A percentile compares a stretch with the other conserved stretches of the same genome.
phyloP scores from a whole-genome alignment of 2,888 invertebrate species.

The Cyaniris semiargus region DNA sequence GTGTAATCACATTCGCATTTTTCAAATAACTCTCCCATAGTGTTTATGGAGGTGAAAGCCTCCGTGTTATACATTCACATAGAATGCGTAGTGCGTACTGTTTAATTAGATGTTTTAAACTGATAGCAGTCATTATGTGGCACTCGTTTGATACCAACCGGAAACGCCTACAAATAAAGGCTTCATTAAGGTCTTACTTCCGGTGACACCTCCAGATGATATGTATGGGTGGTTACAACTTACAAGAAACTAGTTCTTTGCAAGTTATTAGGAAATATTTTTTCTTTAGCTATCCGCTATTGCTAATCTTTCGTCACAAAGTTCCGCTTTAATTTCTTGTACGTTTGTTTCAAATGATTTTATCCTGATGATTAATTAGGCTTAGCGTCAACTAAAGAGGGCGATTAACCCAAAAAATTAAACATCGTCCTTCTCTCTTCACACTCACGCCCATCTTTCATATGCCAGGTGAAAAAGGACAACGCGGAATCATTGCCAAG shows the following conservation, averaged over 20 bases:
- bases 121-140: constrained; percentile 25
- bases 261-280: background rate
- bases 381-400: background rate
- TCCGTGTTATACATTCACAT: constrained; percentile 35
- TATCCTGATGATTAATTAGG: background rate
- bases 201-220: background rate
- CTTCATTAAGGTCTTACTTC: constrained; percentile 6
- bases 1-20: constrained; percentile 18
- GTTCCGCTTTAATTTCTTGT: background rate
- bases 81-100: constrained; percentile 32
- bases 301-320: background rate
- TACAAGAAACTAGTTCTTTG: background rate
- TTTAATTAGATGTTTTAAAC: constrained; percentile 29
- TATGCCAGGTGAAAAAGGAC: too few species aligned
- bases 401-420: too few species aligned
- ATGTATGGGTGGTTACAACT: background rate
- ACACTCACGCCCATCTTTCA: too few species aligned
- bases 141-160: background rate
- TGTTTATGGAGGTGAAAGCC: constrained; percentile 38
- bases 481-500: too few species aligned
- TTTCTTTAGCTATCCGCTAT: background rate
- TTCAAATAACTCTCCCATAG: constrained; percentile 27
- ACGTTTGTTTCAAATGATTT: background rate
- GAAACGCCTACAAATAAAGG: constrained; percentile 28
- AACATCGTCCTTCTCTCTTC: too few species aligned